Evolutionary conservation across 1,140 invertebrate species (phyloP).

Genomic region (Conus ventricosus): DNA sequence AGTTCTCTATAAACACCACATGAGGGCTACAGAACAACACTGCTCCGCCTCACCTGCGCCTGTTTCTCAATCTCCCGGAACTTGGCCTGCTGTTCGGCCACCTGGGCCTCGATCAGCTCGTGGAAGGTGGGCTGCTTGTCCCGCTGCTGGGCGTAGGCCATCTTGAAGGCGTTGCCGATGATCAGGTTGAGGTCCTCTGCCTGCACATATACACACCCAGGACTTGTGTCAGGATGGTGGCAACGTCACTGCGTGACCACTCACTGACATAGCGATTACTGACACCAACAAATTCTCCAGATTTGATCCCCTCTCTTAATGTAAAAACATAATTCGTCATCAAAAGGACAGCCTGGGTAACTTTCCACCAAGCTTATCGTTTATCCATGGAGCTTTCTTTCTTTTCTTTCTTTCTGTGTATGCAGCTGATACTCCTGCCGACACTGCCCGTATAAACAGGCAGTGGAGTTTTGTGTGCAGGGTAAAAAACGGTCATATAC

Average conservation of each 20-base stretch:
- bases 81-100: conserved; percentile 64
- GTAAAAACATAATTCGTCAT: too few relatives aligned
- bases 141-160: conserved; percentile 91
- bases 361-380: too few relatives aligned
- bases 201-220: conserved; percentile 76
- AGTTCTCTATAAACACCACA: too few relatives aligned
- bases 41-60: conserved; percentile 45
- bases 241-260: not conserved
- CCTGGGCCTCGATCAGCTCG: conserved; percentile 72
- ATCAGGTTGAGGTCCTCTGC: conserved; percentile 91
- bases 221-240: not conserved
- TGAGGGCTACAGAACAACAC: too few relatives aligned
- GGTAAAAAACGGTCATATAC: too few relatives aligned
- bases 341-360: too few relatives aligned
- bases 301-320: too few relatives aligned
- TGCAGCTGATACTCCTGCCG: too few relatives aligned
- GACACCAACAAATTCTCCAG: not conserved
- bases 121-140: conserved; percentile 77
- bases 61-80: conserved; percentile 66
- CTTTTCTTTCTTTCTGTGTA: too few relatives aligned
- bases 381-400: too few relatives aligned
- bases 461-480: too few relatives aligned
- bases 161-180: conserved; percentile 93
- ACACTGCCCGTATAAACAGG: too few relatives aligned
- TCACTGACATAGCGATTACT: not conserved